These are phyloP conservation scores for Siniperca obscura DNA, from an alignment of 2,797 vertebrate species.

Conservation along the genomic window DNA sequence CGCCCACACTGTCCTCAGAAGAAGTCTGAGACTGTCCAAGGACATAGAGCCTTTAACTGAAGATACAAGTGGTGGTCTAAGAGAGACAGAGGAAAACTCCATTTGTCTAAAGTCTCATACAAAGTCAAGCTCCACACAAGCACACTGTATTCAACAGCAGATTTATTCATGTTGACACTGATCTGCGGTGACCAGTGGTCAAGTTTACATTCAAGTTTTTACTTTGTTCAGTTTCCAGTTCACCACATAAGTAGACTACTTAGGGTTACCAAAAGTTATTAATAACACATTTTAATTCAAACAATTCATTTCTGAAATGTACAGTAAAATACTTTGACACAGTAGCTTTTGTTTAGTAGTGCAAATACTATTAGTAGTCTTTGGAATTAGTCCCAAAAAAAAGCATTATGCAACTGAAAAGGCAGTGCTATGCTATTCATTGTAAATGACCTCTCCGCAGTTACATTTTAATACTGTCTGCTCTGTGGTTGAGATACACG, in stretches of 20 bases:
- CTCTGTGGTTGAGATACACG: not conserved
- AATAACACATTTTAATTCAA: slow-evolving; percentile 5
- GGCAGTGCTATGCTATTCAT: slow-evolving; percentile 40
- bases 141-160: slow-evolving; percentile 17
- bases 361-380: slow-evolving; percentile 56
- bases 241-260: not conserved
- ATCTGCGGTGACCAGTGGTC: not conserved
- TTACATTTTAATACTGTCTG: slow-evolving; percentile 1
- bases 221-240: not conserved
- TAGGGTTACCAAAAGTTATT: not conserved
- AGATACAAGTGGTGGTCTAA: too few species aligned
- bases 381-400: slow-evolving; percentile 51
- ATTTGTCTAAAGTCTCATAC: too few species aligned
- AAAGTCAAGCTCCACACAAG: slow-evolving; percentile 8
- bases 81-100: not conserved
- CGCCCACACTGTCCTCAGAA: not conserved
- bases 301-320: slow-evolving; percentile 15
- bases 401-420: slow-evolving; percentile 38
- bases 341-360: slow-evolving; percentile 44
- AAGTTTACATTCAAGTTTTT: slow-evolving; percentile 59
- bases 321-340: slow-evolving; percentile 41
- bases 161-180: slow-evolving; percentile 54
- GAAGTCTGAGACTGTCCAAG: not conserved
- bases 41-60: too few species aligned
- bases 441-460: slow-evolving; percentile 18